Percentiles rank a stretch among this genome's conserved stretches.
Evolutionary conservation across 2,797 vertebrate genomes (phyloP).

Genomic region (Chloroceryle amazona): DNA sequence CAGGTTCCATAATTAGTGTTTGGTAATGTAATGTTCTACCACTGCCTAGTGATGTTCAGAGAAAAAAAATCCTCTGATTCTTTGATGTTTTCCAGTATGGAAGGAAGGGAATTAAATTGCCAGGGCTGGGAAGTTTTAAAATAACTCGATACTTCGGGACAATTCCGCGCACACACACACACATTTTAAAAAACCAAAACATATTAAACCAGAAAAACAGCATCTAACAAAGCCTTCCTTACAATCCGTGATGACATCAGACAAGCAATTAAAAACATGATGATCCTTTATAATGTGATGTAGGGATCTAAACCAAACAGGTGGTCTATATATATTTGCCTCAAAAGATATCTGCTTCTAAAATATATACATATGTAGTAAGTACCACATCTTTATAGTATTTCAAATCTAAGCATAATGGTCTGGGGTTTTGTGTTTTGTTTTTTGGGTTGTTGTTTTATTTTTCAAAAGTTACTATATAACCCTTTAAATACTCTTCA

Average conservation of each 20-base stretch:
- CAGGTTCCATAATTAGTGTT: background rate
- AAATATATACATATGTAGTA: background rate
- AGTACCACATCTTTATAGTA: background rate
- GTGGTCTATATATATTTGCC: background rate
- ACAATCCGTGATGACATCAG: background rate
- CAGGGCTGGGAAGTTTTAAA: background rate
- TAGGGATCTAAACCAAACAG: background rate
- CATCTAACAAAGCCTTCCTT: background rate
- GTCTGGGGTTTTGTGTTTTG: no score
- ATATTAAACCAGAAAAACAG: background rate
- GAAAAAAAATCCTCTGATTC: background rate
- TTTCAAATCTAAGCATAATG: background rate
- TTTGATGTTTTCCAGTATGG: background rate
- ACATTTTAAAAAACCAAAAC: background rate
- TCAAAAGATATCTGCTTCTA: background rate
- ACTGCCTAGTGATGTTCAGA: background rate
- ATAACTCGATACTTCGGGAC: background rate
- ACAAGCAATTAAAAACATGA: background rate
- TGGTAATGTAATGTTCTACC: background rate
- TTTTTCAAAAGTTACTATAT: background rate
- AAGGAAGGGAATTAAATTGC: background rate
- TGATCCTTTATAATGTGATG: background rate
- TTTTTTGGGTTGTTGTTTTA: background rate
- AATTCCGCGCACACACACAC: background rate
- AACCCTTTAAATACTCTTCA: background rate